phyloP scores from a whole-genome alignment of 2,113 vertebrate genomes.

The Sminthopsis crassicaudata region DNA sequence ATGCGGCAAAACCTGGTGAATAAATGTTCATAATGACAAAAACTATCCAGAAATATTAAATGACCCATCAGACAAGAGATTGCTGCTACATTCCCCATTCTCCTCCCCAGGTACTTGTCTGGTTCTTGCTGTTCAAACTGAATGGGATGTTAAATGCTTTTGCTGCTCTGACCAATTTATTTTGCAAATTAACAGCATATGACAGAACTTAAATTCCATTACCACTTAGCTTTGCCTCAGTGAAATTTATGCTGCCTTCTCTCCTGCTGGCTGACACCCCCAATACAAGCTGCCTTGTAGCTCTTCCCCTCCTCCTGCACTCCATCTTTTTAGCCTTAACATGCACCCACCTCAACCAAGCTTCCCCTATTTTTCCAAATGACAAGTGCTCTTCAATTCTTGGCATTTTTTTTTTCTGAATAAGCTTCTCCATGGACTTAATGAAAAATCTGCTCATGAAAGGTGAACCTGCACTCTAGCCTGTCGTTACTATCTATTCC shows the following conservation, averaged over 20 bases:
- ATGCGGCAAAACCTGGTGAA: slow-evolving; percentile 19
- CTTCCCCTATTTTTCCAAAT: neutral
- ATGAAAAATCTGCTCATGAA: slow-evolving; percentile 3
- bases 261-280: neutral
- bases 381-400: neutral
- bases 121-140: slow-evolving; percentile 75
- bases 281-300: neutral
- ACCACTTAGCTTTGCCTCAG: slow-evolving; percentile 72
- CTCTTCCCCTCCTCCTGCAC: slow-evolving; percentile 9
- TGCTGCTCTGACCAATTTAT: slow-evolving; percentile 73
- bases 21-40: slow-evolving; percentile 68
- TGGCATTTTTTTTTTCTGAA: slow-evolving; percentile 1
- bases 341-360: neutral
- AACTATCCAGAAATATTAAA: slow-evolving; percentile 72
- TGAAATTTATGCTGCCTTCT: slow-evolving; percentile 62
- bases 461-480: neutral
- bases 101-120: slow-evolving; percentile 70
- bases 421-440: neutral
- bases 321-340: slow-evolving; percentile 40
- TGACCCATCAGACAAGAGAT: slow-evolving; percentile 58
- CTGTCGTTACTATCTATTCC: neutral
- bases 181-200: slow-evolving; percentile 74
- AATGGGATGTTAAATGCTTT: slow-evolving; percentile 74
- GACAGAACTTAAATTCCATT: slow-evolving; percentile 65
- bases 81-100: slow-evolving; percentile 61